Evolutionary conservation across 2,888 invertebrate genomes (phyloP).

Genomic region (Spicauda simplicius): DNA sequence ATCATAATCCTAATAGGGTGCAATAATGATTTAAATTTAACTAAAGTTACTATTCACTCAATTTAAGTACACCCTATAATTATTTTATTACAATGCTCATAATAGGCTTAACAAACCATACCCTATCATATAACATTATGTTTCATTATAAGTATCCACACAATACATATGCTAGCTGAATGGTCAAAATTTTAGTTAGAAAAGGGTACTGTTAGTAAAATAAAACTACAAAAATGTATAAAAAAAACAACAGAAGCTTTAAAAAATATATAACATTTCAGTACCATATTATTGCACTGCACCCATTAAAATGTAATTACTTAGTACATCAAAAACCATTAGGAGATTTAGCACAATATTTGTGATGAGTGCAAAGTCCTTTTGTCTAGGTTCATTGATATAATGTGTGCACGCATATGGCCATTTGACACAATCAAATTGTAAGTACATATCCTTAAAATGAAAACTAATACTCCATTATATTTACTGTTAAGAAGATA

Average conservation of each 20-base stretch:
- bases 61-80: constrained; percentile 59
- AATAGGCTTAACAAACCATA: constrained; percentile 55
- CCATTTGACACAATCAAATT: constrained; percentile 48
- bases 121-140: constrained; percentile 48
- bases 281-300: constrained; percentile 64
- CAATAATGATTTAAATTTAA: constrained; percentile 61
- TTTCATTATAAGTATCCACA: constrained; percentile 42
- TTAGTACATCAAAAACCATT: constrained; percentile 55
- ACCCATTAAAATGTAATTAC: constrained; percentile 57
- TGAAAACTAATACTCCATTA: constrained; percentile 45
- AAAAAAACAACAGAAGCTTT: constrained; percentile 36
- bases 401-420: constrained; percentile 49
- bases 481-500: constrained; percentile 43
- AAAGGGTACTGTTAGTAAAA: constrained; percentile 44
- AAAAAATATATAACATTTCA: constrained; percentile 26
- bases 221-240: constrained; percentile 41
- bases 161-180: constrained; percentile 60
- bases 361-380: constrained; percentile 32
- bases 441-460: constrained; percentile 55
- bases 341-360: constrained; percentile 43
- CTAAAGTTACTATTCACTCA: constrained; percentile 61
- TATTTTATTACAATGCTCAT: constrained; percentile 56
- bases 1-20: constrained; percentile 65
- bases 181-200: constrained; percentile 53
- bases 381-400: constrained; percentile 21